A percentile compares a stretch with the other conserved stretches of the same genome.
Conservation (phyloP, 2,888 invertebrate species). For the Charanyca ferruginea region DNA sequence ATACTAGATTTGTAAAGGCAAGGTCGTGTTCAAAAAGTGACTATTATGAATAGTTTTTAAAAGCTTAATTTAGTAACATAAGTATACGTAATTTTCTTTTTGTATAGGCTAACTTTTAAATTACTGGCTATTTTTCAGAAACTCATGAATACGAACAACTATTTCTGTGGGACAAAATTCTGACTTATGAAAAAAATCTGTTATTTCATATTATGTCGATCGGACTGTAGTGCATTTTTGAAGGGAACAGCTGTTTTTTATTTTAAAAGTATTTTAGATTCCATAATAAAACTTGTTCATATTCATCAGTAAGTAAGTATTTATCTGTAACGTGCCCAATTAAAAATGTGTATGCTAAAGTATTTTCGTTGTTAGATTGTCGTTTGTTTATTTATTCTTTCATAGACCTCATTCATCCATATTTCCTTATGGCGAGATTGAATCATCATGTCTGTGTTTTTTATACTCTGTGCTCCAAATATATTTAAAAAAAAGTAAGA, state of each 20-base stretch:
- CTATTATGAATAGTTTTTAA: neutral
- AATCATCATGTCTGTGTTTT: neutral
- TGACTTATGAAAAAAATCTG: no score
- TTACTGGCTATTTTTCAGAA: neutral
- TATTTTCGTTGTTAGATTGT: neutral
- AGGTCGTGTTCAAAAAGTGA: constrained; percentile 17
- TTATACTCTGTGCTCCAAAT: constrained; percentile 1
- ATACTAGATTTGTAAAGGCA: constrained; percentile 1
- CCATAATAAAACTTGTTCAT: neutral
- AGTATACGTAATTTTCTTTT: constrained; percentile 17
- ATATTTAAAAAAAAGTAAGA: constrained; percentile 4
- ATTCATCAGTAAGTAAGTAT: no score
- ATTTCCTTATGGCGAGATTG: neutral
- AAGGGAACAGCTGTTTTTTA: neutral
- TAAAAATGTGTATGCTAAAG: constrained; percentile 7
- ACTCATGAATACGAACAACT: no score
- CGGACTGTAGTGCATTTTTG: no score
- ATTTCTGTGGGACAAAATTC: no score
- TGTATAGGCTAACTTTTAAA: neutral
- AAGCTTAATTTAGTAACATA: neutral
- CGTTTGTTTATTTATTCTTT: neutral
- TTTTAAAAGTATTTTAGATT: neutral
- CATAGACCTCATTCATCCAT: no score
- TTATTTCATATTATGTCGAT: no score
- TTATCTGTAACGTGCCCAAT: no score